These are phyloP conservation scores for Alviniconcha strummeri DNA, from an alignment of 2,888 invertebrate genomes.

Conservation along the genomic window DNA sequence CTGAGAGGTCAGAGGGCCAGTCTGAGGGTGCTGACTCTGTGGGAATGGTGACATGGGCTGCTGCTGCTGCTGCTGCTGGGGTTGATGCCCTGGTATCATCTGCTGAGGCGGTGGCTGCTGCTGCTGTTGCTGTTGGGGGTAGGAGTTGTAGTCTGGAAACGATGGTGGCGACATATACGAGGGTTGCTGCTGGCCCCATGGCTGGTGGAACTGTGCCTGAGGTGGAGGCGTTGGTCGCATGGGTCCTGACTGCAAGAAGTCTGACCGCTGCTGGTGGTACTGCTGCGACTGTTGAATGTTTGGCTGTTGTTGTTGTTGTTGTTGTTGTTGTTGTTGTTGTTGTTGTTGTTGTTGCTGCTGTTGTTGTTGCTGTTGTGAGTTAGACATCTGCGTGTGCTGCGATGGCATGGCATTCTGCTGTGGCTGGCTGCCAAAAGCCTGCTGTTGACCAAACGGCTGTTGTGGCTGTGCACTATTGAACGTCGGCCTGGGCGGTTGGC, in stretches of 20 bases:
- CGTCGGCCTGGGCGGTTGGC: neutral
- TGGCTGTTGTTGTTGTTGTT: slow-evolving; percentile 12
- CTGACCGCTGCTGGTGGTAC: slow-evolving; percentile 26
- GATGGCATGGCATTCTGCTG: slow-evolving; percentile 5
- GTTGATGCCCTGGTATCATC: slow-evolving; percentile 15
- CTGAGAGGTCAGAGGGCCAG: neutral
- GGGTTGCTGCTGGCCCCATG: slow-evolving; percentile 18
- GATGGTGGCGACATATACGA: slow-evolving; percentile 11
- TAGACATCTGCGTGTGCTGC: neutral
- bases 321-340: slow-evolving; percentile 18
- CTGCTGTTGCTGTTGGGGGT: slow-evolving; percentile 16
- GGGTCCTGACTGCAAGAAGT: slow-evolving; percentile 12
- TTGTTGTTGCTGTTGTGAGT: slow-evolving; percentile 3
- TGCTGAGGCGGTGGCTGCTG: slow-evolving; percentile 27
- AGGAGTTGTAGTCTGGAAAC: slow-evolving; percentile 19
- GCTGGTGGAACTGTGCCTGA: slow-evolving; percentile 19
- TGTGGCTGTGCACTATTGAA: slow-evolving; percentile 18
- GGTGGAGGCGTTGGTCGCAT: slow-evolving; percentile 8
- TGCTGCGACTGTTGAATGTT: slow-evolving; percentile 33
- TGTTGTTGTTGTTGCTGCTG: slow-evolving; percentile 24
- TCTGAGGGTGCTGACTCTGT: slow-evolving; percentile 8
- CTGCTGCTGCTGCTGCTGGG: slow-evolving; percentile 36
- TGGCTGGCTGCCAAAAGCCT: slow-evolving; percentile 20
- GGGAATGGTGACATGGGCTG: slow-evolving; percentile 19
- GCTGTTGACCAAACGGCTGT: neutral